Evolutionary conservation across 2,797 vertebrate genomes (phyloP), one percentile per base, ranked within the genome.

Genomic region (Gymnodraco acuticeps): DNA sequence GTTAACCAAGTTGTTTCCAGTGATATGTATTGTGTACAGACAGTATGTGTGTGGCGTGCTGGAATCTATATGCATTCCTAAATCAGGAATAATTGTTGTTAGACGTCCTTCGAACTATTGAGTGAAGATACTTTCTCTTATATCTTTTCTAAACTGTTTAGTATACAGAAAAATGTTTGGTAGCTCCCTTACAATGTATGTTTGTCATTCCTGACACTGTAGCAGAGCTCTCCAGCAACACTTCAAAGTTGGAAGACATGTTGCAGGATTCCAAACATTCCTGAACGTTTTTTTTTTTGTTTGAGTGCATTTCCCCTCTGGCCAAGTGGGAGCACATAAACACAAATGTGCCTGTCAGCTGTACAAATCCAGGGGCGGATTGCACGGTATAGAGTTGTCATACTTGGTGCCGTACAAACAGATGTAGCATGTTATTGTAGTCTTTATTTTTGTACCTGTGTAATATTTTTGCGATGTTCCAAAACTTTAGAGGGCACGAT

Each of bases 211-310:
- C 45, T 45, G 46, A 60, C 47, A 6, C 33, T 8, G 6, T 27
- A 48, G 65, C 7, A 7, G 46, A 73, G 38, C 76, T 68, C 74
- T 63, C 68, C 27, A 66, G 33, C 69, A 75, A 45, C 78, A 60
- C 86, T 83, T 64, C 48, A 59, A 65, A 9, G 48, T 79, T 77
- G 69, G 20, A 69, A 77, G 79, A 85, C 41, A 56, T 79, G 82
- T 65, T 81, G 61, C 15, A 47, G 81, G 59, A 94, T 94, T 93
- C 92, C 90, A 73, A 15, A 77, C 87, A 93, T 94, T 90, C 89
- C 86, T 82, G 45, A 54, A 19, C 16, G 14, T 17, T 76, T 51
- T 4, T 55, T n/a, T 33, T 42, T 11, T 42, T 41, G 48, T 33
- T 63, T 0, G 1, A 60, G 76, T 7, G 7, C 45, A 15, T 79